Evolutionary conservation across 2,888 invertebrate genomes (phyloP), one percentile per base, ranked within the genome.

Genomic region (Melitaea athalia): DNA sequence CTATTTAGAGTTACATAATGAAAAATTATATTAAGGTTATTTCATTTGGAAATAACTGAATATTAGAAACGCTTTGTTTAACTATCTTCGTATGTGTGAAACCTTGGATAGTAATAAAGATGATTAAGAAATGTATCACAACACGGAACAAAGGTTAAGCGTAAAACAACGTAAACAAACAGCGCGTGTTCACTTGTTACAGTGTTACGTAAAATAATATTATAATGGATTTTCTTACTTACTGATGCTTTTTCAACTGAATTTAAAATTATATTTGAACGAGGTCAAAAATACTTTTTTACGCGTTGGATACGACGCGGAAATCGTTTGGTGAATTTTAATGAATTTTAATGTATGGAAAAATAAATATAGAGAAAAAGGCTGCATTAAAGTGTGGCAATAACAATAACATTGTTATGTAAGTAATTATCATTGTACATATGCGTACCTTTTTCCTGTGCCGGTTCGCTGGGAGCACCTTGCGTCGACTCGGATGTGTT

Each of bases 401-500:
- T 38, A 38, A 38, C 4, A 38, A 38, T 38, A 38, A 24, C 1
- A 24, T 24, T 14, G 14, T 11, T 47, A 47, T 47, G 45, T 47
- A 53, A 53, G 24, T 31, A 17, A 31, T 47, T 17, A 33, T 24
- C 42, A 61, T 42, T 63, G 10, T 33, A n/a, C 5, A 49, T 45
- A n/a, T 53, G 59, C 59, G 59, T 84, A 93, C 93, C 93, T 92
- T 88, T 93, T 85, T 93, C 93, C 80, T 93, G 90, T 17, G 93
- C 87, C 53, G 91, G 90, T 74, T 92, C 92, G 78, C 89, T 91
- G 66, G 87, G 78, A 42, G 88, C 84, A 50, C 89, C 89, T 77
- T 91, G 91, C 61, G 91, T 92, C 43, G 92, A 91, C 76, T 92
- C 92, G 60, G 92, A 92, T 47, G 92, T 92, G 74, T 88, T 92